A percentile compares a stretch with the other conserved stretches of the same genome.
Conservation (phyloP, 2,797 vertebrate genomes). For the Cryptoblepharus egeriae region DNA sequence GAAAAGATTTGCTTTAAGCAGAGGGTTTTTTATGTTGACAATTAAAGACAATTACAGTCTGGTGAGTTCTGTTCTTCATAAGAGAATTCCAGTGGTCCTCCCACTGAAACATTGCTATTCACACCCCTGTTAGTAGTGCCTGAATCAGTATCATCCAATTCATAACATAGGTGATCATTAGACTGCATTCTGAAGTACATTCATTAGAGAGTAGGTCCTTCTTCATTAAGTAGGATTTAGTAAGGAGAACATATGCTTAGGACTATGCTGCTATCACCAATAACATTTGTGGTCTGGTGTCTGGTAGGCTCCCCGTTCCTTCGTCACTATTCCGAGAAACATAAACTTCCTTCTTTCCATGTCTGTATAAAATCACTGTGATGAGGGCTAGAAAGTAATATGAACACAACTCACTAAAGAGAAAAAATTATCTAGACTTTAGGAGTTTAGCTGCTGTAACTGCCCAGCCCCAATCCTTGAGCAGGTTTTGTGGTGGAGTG, state of each 20-base stretch:
- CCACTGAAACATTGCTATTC: not conserved
- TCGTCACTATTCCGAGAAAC: not conserved
- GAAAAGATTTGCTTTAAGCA: no score
- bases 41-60: not conserved
- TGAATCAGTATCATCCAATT: not conserved
- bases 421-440: not conserved
- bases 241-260: conserved; percentile 7
- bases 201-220: not conserved
- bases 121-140: no score
- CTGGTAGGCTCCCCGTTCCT: not conserved
- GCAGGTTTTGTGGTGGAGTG: conserved; percentile 4
- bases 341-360: conserved; percentile 1
- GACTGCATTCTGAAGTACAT: not conserved
- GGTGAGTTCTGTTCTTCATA: no score
- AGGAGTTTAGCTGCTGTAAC: not conserved
- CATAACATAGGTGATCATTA: not conserved
- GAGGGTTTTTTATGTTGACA: no score
- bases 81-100: not conserved
- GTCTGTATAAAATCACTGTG: conserved; percentile 19
- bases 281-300: not conserved
- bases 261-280: not conserved
- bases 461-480: not conserved
- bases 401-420: not conserved
- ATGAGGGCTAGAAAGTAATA: not conserved
- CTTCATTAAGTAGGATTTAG: not conserved